Evolutionary conservation across 92 coral and sea anemone genomes (phyloP), one percentile per base, ranked within the genome.

Genomic region (Galaxea fascicularis): DNA sequence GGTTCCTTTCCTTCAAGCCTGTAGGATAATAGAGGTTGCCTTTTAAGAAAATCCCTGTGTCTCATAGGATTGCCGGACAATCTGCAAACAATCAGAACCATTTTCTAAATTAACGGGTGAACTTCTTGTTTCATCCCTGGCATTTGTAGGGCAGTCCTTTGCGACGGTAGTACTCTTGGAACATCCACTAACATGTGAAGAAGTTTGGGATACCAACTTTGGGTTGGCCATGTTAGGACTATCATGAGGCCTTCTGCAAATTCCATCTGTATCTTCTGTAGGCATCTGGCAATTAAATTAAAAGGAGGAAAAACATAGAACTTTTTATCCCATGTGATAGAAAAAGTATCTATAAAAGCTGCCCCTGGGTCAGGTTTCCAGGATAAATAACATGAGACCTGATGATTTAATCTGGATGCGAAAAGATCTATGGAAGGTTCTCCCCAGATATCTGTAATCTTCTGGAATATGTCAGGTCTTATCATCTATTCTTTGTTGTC

Each of bases 1-100:
- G 1, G 92, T 83, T 75, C 92, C 88, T 24, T 73, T 82, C 56
- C 91, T 63, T 88, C 91, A 88, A 16, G 91, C 73, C 51, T 82
- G 77, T 29, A 74, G 45, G 47, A 88, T 88, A 73, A 88, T 73
- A 15, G 26, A 46, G 67, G 88, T 66, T 39, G 90, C 90, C 49
- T 64, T 65, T 35, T 79, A 45, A 66, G 90, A 86, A 80, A 87
- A 17, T 70, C 90, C 86, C 57, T 79, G 82, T 65, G 78, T 67
- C 52, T 79, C 82, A 58, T 66, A 62, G 59, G 79, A 65, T 39
- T 72, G 47, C 90, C 78, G 25, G 92, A 89, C 49, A 88, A 35
- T 68, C 72, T 78, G 92, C 89, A 77, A 4, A 30, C 79, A 14
- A 89, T n/a, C 66, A 84, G 47, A 24, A 14, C 41, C 84, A 89